These are phyloP conservation scores for Tanytarsus gracilentus DNA, from an alignment of 2,888 invertebrate species.

Conservation along the genomic window DNA sequence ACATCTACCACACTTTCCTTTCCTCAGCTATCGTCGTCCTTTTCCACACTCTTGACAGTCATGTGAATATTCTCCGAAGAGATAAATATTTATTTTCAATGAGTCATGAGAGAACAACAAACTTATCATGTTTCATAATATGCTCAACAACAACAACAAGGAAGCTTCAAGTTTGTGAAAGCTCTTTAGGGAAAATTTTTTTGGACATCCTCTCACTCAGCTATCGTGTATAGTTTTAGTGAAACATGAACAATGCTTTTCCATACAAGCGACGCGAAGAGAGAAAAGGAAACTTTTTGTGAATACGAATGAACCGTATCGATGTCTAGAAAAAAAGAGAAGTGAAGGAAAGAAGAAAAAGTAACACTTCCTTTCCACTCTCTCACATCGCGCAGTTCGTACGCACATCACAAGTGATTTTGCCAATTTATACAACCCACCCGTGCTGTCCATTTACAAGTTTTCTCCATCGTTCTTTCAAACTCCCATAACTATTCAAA, in stretches of 20 bases:
- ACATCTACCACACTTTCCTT: background rate
- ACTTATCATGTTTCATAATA: conserved; percentile 9
- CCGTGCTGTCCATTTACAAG: no score
- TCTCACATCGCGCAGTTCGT: no score
- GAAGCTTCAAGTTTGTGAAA: background rate
- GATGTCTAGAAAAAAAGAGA: conserved; percentile 4
- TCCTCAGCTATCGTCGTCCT: background rate
- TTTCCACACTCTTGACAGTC: background rate
- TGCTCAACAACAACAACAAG: background rate
- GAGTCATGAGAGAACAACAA: background rate
- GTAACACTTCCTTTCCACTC: background rate
- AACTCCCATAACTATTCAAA: conserved; percentile 25
- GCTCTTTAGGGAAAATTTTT: background rate
- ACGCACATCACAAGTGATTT: no score
- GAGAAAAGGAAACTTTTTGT: conserved; percentile 6
- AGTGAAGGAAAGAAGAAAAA: background rate
- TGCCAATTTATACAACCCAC: no score
- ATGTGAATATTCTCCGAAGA: background rate
- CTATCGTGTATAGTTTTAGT: background rate
- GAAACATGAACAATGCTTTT: background rate
- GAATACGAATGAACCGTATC: conserved; percentile 20
- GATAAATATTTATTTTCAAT: conserved; percentile 11
- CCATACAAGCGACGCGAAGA: background rate
- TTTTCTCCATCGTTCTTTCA: no score
- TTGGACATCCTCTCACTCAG: background rate